Evolutionary conservation across 1,140 invertebrate genomes (phyloP), one percentile per base, ranked within the genome.

Genomic region (Macrostomum lignano): DNA sequence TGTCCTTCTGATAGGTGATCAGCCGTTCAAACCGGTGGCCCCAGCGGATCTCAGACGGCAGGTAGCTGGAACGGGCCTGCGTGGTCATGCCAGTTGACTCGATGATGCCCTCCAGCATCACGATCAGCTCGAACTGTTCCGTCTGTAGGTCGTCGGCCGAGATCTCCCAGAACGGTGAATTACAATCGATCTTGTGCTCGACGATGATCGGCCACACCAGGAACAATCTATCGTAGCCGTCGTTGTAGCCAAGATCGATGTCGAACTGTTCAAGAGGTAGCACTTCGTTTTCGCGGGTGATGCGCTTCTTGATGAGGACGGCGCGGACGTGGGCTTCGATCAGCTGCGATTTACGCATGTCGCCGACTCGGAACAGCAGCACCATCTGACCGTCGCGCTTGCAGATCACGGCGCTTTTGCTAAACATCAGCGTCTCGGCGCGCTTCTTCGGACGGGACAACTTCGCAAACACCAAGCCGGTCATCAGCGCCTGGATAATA

Each of bases 311-410:
- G 26, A 98, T 84, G 30, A 96, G 55, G 50, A 88, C 74, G 1
- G 82, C 81, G 26, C 77, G 55, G 2, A 94, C 70, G 38, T 70
- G 72, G 28, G 62, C 78, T 14, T 79, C 78, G 25, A 94, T 86
- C 30, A 98, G 79, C 52, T 91, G 84, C 7, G 78, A 88, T 54
- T 91, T 91, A 31, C 86, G 63, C 75, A 96, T 86, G 55, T n/a
- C 86, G 3, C 86, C 88, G 1, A 96, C 79, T 5, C 88, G 64
- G 55, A 94, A 91, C 70, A 93, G 75, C 10, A 96, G 60, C 45
- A 77, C 78, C 2, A 93, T 57, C n/a, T n/a, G 65, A 1, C 74
- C 73, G 45, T 62, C 51, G 26, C 76, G 58, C 42, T 73, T 66
- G 45, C 43, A 44, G 1, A 55, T 46, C 9, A 49, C 46, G 3